Evolutionary conservation across 2,113 vertebrate genomes (phyloP), one percentile per base, ranked within the genome.

Genomic region (human (Homo sapiens)): DNA sequence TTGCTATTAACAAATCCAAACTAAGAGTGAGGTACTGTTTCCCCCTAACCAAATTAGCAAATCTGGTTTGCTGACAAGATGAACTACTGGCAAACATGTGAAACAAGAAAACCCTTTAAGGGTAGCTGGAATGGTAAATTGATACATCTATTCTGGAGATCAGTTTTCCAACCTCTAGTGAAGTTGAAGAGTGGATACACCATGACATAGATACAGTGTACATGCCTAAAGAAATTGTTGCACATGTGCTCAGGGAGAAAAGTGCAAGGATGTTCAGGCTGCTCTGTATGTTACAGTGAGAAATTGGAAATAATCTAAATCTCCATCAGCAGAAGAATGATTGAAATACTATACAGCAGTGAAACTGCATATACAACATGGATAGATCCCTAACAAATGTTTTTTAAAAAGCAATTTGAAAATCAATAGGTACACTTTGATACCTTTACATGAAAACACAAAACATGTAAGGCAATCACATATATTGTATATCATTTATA

Each of bases 361-460:
- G 38, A 96, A 55, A 32, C 35, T 61, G 12, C 8, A 8, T 45
- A 10, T 8, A 35, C 59, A 40, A 59, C 68, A 90, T 68, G 55
- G 45, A 72, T 25, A 92, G 68, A 52, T 18, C 27, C 84, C 45
- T 32, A 92, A 57, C 79, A 59, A 16, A 55, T 14, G 35, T 38
- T 30, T n/a, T 43, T 35, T 48, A 84, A 95, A 80, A 93, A 92
- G 35, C 32, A 79, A 83, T 83, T 68, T 6, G 55, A 70, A 97
- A 32, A 75, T 72, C 66, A 52, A 25, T 55, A 92, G 25, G 27
- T 40, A 48, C 32, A 8, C 11, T 80, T 6, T 72, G 32, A 88
- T 57, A 57, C 4, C 43, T 45, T 94, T 85, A 81, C 38, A 17
- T 79, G 52, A 87, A 90, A 73, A 57, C 43, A 22, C 10, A 78